These are phyloP conservation scores for Propithecus deckenii DNA, from an alignment of 2,797 vertebrate species.

Conservation along the genomic window DNA sequence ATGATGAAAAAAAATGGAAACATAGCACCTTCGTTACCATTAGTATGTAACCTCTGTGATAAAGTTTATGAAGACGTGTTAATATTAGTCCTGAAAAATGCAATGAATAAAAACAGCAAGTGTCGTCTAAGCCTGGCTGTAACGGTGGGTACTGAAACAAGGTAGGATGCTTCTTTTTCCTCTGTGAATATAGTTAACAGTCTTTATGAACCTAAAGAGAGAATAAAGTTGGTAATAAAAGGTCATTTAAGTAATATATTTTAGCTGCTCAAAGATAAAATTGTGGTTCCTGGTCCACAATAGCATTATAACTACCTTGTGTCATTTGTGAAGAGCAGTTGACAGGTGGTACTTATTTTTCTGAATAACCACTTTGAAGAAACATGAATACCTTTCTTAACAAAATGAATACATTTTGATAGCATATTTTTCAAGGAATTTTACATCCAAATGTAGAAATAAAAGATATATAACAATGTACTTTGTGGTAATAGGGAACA, in stretches of 20 bases:
- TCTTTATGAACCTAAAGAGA: background rate
- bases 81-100: background rate
- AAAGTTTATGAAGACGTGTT: background rate
- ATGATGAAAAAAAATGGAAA: background rate
- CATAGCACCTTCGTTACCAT: background rate
- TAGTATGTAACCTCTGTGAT: background rate
- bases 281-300: background rate
- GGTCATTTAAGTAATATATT: background rate
- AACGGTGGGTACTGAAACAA: background rate
- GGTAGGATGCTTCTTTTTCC: background rate
- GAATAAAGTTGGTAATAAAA: background rate
- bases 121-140: background rate
- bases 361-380: slow-evolving; percentile 24
- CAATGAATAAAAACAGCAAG: background rate
- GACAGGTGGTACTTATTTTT: slow-evolving; percentile 33
- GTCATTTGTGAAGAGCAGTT: background rate
- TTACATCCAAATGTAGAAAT: background rate
- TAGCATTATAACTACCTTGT: background rate
- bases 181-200: background rate
- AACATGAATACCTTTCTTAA: background rate
- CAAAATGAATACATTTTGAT: slow-evolving; percentile 25
- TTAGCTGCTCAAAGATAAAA: slow-evolving; percentile 11
- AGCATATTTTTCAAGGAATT: background rate
- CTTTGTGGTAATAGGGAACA: background rate
- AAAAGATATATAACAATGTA: background rate